Evolutionary conservation across 2,888 invertebrate genomes (phyloP), one percentile per base, ranked within the genome.

Genomic region (Pherbina coryleti): DNA sequence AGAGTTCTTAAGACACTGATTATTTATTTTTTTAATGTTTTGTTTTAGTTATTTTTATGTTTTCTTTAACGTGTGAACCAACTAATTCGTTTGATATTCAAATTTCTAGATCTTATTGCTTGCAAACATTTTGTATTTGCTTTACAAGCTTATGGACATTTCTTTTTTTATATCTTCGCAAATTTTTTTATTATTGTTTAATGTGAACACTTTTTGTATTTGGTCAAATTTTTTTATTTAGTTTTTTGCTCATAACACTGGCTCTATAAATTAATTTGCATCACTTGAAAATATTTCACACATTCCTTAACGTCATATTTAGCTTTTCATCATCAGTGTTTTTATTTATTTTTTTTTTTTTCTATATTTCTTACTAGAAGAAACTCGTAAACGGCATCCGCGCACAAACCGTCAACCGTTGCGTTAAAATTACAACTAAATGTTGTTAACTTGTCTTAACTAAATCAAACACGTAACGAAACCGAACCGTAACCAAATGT

Each of bases 351-450:
- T 11, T 2, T 22, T 57, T 57, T 9, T 19, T 57, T 57, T 57
- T 19, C 19, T 57, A 57, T 11, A 19, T 11, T 11, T 25, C 25
- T 57, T 11, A n/a, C 25, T n/a, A 57, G 25, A n/a, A n/a, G 5
- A 22, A 57, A 17, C 14, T 25, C 19, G 19, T 57, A 8, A 57
- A 57, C 44, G 44, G 44, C 4, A 22, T 55, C 28, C 28, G 25
- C 22, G 28, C 60, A 60, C 60, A 60, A 69, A 76, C 78, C 76
- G 71, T 74, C 70, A 76, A 69, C 77, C 78, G 75, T 76, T 69
- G 78, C 70, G 77, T 75, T 64, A 64, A 79, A 78, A 78, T 79
- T 64, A 77, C 78, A 79, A 79, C 79, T 79, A 76, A 72, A 77
- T 70, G 57, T 78, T 73, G 73, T 69, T 69, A 74, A 75, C 77